Evolutionary conservation across 1,140 invertebrate species (phyloP).

Genomic region (Ostrea edulis): DNA sequence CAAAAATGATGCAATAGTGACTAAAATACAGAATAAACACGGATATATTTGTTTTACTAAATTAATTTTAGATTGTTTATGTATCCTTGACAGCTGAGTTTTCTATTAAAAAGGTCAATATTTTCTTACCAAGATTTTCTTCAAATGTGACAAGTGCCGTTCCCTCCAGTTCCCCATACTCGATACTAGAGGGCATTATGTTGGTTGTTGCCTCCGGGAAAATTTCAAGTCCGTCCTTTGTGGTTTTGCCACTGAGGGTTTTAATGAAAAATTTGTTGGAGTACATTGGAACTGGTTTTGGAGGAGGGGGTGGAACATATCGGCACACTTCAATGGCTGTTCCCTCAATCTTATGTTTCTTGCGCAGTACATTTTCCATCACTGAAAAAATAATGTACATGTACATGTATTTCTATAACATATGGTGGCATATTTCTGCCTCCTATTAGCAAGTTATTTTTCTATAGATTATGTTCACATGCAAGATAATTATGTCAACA

Average conservation of each 20-base stretch:
- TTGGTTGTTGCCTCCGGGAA: slow-evolving; percentile 46
- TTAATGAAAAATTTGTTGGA: slow-evolving; percentile 46
- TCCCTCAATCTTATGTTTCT: slow-evolving; percentile 43
- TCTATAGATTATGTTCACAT: no score
- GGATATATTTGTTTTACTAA: no score
- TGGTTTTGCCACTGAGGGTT: slow-evolving; percentile 24
- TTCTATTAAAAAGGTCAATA: no score
- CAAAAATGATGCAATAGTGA: no score
- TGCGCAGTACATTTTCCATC: slow-evolving; percentile 33
- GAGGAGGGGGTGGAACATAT: slow-evolving; percentile 49
- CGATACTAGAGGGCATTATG: neutral
- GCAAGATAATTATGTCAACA: no score
- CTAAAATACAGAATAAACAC: no score
- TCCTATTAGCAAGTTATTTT: no score
- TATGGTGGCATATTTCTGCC: no score
- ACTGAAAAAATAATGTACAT: slow-evolving; percentile 44
- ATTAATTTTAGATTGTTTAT: no score
- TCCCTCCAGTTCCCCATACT: slow-evolving; percentile 35
- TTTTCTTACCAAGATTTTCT: neutral
- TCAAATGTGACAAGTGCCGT: slow-evolving; percentile 48
- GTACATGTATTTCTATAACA: neutral
- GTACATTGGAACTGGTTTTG: slow-evolving; percentile 49
- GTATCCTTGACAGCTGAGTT: no score
- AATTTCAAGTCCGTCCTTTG: slow-evolving; percentile 49
- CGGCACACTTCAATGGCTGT: slow-evolving; percentile 30